Percentiles rank a stretch among this genome's conserved stretches.
Evolutionary conservation across 2,113 vertebrate species (phyloP).

Genomic region (Choloepus hoffmanni): DNA sequence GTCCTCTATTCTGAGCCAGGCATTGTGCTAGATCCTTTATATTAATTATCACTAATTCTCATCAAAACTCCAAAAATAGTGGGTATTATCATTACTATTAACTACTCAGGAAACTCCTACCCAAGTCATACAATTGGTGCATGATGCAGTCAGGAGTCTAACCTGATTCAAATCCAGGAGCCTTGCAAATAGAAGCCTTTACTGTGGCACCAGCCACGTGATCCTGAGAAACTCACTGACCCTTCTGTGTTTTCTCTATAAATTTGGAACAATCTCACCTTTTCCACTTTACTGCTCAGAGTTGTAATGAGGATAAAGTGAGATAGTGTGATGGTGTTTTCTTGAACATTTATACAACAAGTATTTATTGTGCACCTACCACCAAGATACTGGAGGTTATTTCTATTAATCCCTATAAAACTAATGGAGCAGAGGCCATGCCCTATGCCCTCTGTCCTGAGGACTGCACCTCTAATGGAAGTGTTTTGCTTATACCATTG

Average conservation of each 20-base stretch:
- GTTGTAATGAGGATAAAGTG: not conserved
- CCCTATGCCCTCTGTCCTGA: not conserved
- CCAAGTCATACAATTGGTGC: not conserved
- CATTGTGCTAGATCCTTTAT: not conserved
- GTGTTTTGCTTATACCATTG: not conserved
- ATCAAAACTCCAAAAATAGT: not conserved
- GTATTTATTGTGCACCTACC: not conserved
- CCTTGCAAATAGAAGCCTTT: not conserved
- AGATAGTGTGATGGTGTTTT: not conserved
- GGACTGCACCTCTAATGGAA: not conserved
- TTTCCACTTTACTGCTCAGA: not conserved
- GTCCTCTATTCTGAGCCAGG: not conserved
- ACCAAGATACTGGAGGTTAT: not conserved
- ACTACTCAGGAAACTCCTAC: not conserved
- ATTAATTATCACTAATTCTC: not conserved
- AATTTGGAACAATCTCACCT: not conserved
- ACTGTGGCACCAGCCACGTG: not conserved
- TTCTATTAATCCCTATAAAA: not conserved
- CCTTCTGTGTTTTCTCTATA: not conserved
- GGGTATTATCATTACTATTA: not conserved
- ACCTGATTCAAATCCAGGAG: not conserved
- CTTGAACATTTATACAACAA: not conserved
- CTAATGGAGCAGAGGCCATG: too few species aligned
- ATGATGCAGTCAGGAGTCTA: not conserved
- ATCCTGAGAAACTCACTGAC: not conserved